Evolutionary conservation across 1,140 invertebrate genomes (phyloP).

Genomic region (Cotesia glomerata): DNA sequence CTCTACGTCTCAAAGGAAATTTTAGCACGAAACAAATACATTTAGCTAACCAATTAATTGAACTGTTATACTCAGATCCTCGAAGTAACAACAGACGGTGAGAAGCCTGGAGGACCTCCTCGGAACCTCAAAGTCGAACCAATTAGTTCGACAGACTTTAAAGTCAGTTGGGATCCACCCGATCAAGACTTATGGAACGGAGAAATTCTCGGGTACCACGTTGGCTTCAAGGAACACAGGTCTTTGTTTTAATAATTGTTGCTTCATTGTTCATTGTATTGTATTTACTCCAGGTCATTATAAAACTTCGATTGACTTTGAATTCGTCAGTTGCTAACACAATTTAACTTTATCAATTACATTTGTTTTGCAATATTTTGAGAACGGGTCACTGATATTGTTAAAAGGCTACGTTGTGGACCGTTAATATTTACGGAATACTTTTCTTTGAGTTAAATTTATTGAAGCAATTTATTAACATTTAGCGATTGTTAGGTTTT

Average conservation of each 20-base stretch:
- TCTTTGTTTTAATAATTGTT: constrained; percentile 28
- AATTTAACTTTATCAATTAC: no score
- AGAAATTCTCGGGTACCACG: constrained; percentile 89
- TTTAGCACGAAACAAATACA: not conserved
- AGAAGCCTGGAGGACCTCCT: constrained; percentile 81
- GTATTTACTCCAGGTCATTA: no score
- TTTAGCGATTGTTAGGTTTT: no score
- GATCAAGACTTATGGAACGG: constrained; percentile 88
- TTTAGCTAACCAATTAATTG: constrained; percentile 15
- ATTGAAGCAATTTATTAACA: no score
- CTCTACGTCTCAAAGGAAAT: not conserved
- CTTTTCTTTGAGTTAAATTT: no score
- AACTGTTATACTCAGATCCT: constrained; percentile 66
- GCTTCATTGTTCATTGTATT: no score
- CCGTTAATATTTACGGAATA: no score
- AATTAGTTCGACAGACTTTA: constrained; percentile 86
- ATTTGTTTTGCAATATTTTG: no score
- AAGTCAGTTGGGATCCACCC: constrained; percentile 89
- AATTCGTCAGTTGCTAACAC: no score
- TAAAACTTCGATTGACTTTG: no score
- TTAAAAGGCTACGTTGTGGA: no score
- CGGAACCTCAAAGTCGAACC: constrained; percentile 84
- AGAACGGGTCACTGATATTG: no score
- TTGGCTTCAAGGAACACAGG: constrained; percentile 80
- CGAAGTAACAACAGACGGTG: constrained; percentile 58